Percentiles rank a stretch among this genome's conserved stretches.
These are phyloP conservation scores for Dendroctonus valens DNA, from an alignment of 1,140 invertebrate species.

Conservation along the genomic window DNA sequence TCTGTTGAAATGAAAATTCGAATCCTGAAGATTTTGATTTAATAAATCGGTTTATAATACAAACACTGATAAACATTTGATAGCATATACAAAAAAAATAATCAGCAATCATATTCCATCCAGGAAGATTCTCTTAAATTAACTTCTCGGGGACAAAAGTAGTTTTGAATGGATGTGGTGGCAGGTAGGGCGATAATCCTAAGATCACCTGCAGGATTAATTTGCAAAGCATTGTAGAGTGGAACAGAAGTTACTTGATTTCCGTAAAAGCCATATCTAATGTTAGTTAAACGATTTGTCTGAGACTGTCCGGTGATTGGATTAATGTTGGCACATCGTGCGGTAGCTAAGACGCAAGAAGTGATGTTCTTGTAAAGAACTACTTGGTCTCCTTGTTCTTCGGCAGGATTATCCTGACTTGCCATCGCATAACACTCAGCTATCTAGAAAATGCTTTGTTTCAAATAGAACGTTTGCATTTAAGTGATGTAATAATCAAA, in stretches of 20 bases:
- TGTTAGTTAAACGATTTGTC: constrained; percentile 49
- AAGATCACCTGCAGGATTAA: constrained; percentile 55
- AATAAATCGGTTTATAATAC: too few relatives aligned
- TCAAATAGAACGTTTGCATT: too few relatives aligned
- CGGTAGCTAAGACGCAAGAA: constrained; percentile 56
- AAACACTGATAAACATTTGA: background rate
- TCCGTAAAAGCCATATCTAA: constrained; percentile 30
- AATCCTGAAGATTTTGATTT: too few relatives aligned
- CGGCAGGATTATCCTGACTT: constrained; percentile 52
- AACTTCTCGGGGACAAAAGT: constrained; percentile 44
- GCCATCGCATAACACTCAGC: constrained; percentile 55
- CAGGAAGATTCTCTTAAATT: constrained; percentile 46
- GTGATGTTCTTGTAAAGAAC: constrained; percentile 58
- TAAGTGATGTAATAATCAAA: too few relatives aligned
- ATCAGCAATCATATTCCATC: constrained; percentile 38
- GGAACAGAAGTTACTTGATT: constrained; percentile 38
- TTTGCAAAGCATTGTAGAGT: constrained; percentile 55
- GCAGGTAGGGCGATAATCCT: constrained; percentile 54
- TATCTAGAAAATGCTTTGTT: constrained; percentile 46
- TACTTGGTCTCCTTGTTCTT: constrained; percentile 53
- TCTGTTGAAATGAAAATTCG: too few relatives aligned
- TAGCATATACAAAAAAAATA: background rate
- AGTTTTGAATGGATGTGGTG: constrained; percentile 40
- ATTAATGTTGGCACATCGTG: constrained; percentile 56
- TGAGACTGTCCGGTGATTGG: constrained; percentile 60